A percentile compares a stretch with the other conserved stretches of the same genome.
These are phyloP conservation scores for Junonia oenone DNA, from an alignment of 2,888 invertebrate species.

Conservation along the genomic window DNA sequence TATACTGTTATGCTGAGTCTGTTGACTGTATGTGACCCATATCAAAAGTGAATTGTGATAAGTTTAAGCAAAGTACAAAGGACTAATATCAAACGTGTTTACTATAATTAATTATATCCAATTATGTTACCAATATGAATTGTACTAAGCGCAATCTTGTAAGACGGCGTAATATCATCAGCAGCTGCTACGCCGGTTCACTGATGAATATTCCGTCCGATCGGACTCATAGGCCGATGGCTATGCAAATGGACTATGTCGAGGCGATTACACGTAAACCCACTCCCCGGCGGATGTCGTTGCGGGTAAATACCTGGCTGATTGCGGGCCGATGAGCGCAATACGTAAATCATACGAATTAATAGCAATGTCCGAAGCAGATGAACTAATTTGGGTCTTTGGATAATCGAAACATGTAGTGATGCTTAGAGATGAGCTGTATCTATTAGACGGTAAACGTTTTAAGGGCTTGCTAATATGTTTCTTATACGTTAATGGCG, in stretches of 20 bases:
- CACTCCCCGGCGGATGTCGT: constrained; percentile 29
- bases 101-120: background rate
- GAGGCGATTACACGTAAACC: constrained; percentile 32
- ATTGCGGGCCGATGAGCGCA: constrained; percentile 14
- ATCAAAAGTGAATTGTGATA: too few relatives aligned
- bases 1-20: too few relatives aligned
- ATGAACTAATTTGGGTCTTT: background rate
- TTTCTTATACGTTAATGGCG: too few relatives aligned
- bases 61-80: too few relatives aligned
- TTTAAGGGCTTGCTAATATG: too few relatives aligned
- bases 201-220: constrained; percentile 30
- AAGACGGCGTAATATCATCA: constrained; percentile 28
- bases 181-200: constrained; percentile 22
- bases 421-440: too few relatives aligned
- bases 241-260: constrained; percentile 30
- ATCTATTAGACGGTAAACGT: too few relatives aligned
- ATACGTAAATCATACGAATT: background rate
- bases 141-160: constrained; percentile 19
- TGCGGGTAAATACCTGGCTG: constrained; percentile 25
- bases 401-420: background rate
- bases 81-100: too few relatives aligned
- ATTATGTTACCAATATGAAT: constrained; percentile 21
- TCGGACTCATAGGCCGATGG: constrained; percentile 26
- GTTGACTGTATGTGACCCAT: too few relatives aligned
- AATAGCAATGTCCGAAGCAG: background rate